These are phyloP conservation scores for Liodrosophila aerea DNA, from an alignment of 2,888 invertebrate genomes.

Conservation along the genomic window DNA sequence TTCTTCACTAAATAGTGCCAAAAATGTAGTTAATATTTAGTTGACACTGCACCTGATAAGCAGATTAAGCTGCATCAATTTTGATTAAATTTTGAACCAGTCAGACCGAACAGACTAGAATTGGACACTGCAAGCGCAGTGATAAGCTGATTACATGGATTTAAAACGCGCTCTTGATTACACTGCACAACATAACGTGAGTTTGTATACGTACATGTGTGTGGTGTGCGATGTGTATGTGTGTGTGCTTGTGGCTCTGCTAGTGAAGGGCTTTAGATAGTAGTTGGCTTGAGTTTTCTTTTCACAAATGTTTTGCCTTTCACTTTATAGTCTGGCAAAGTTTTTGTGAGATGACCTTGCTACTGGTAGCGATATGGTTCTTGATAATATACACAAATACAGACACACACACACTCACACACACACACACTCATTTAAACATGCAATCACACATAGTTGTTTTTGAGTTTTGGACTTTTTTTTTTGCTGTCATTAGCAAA, in stretches of 20 bases:
- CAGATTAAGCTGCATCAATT: constrained; percentile 4
- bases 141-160: constrained; percentile 13
- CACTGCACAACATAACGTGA: constrained; percentile 1
- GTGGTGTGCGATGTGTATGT: constrained; percentile 6
- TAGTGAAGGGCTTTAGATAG: constrained; percentile 6
- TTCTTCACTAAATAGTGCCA: too few species aligned
- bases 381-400: neutral
- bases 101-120: too few species aligned
- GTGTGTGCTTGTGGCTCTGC: neutral
- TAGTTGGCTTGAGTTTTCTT: constrained; percentile 8
- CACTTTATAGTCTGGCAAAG: constrained; percentile 1
- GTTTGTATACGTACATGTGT: neutral
- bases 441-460: neutral
- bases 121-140: neutral
- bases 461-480: constrained; percentile 1
- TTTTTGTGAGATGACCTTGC: constrained; percentile 9
- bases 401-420: neutral
- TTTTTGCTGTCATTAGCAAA: constrained; percentile 21
- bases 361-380: constrained; percentile 8
- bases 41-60: constrained; percentile 2
- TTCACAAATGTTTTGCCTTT: constrained; percentile 8
- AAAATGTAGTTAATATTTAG: constrained; percentile 12
- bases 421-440: neutral
- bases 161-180: constrained; percentile 3
- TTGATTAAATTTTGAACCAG: too few species aligned